phyloP scores from a whole-genome alignment of 1,140 invertebrate species.

The Philopotamus ludificatus region DNA sequence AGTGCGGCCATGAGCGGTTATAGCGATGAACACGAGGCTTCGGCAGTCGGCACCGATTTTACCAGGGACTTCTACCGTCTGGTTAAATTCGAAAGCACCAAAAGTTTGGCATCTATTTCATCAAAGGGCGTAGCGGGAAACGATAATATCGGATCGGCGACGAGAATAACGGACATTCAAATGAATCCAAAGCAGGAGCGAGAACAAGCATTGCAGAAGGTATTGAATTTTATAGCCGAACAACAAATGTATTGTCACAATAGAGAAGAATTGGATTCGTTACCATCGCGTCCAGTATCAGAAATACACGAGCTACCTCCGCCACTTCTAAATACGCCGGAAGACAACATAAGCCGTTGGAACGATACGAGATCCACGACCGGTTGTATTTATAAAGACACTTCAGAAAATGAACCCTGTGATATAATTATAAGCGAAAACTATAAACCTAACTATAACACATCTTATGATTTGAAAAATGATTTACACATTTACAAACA shows the following conservation, averaged over 20 bases:
- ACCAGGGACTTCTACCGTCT: slow-evolving; percentile 74
- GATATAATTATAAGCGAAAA: slow-evolving; percentile 40
- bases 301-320: slow-evolving; percentile 55
- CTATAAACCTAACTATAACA: slow-evolving; percentile 33
- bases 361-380: too few relatives aligned
- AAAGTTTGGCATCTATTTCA: slow-evolving; percentile 74
- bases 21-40: slow-evolving; percentile 59
- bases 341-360: too few relatives aligned
- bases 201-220: slow-evolving; percentile 70
- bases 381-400: slow-evolving; percentile 27
- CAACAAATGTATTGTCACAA: slow-evolving; percentile 69
- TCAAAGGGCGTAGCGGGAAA: slow-evolving; percentile 58
- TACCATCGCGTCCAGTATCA: slow-evolving; percentile 56
- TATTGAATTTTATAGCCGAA: slow-evolving; percentile 72
- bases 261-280: slow-evolving; percentile 58
- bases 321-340: slow-evolving; percentile 50
- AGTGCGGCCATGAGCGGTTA: slow-evolving; percentile 66
- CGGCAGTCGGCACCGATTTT: slow-evolving; percentile 72
- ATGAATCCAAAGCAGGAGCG: slow-evolving; percentile 57
- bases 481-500: slow-evolving; percentile 31
- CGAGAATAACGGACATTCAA: slow-evolving; percentile 52
- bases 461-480: slow-evolving; percentile 35
- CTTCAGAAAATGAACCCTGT: slow-evolving; percentile 40
- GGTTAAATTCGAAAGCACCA: slow-evolving; percentile 77
- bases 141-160: slow-evolving; percentile 49